These are phyloP conservation scores for Calyptommatus sinebrachiatus DNA, from an alignment of 2,113 vertebrate genomes.

Conservation along the genomic window DNA sequence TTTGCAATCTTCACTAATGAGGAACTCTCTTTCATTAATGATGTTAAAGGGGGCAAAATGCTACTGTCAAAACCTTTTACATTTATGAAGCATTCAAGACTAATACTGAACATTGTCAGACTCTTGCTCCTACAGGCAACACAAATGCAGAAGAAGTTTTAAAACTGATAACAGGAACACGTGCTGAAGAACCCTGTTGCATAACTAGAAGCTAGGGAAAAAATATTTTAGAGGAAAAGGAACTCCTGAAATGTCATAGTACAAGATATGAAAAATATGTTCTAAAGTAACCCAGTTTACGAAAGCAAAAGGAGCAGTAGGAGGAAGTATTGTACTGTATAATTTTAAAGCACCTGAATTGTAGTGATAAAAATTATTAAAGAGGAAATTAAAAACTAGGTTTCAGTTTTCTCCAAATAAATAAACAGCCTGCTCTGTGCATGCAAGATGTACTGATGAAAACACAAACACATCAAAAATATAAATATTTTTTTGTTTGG, in stretches of 20 bases:
- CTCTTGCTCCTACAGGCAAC: background rate
- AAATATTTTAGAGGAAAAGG: constrained; percentile 7
- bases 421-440: background rate
- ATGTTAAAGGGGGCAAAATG: constrained; percentile 5
- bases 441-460: background rate
- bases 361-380: constrained; percentile 50
- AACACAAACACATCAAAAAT: background rate
- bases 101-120: background rate
- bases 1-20: background rate
- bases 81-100: background rate
- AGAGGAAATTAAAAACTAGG: constrained; percentile 22
- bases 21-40: background rate
- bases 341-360: constrained; percentile 43
- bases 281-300: too few relatives aligned
- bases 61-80: constrained; percentile 14
- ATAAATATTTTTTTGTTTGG: background rate
- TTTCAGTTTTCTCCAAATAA: constrained; percentile 30
- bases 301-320: too few relatives aligned
- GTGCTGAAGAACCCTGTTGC: background rate
- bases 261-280: background rate
- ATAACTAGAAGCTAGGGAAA: background rate
- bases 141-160: background rate
- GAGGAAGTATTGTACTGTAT: background rate
- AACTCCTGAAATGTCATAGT: constrained; percentile 40
- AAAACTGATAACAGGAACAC: background rate